Base-by-base conservation (phyloP, 2,113 vertebrate species). In the Plecotus auritus region DNA sequence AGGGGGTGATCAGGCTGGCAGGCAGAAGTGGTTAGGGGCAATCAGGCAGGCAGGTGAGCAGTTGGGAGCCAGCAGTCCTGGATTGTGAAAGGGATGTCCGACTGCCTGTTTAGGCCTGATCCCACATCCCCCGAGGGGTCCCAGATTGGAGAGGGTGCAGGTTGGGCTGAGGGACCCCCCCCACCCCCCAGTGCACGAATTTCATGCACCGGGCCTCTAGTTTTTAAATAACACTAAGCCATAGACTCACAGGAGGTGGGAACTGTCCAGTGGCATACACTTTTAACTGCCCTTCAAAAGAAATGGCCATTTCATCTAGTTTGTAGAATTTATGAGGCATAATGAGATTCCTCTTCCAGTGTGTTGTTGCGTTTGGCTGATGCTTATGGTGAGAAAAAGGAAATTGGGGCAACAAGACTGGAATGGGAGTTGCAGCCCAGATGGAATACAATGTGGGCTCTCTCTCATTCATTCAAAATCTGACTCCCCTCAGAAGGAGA, bases 401-500 rank as follows among this genome's bases (percentile, higher is more conserved):
- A 73, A 92, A 81, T 2, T 40, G 80, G 76, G 76, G 26, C 42
- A 40, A 76, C 9, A 51, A 77, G 73, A n/a, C 77, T 83, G 67
- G 77, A 64, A 45, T 76, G 85, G 69, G 35, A 61, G 86, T 11
- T 90, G 82, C 56, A 70, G 13, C 26, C 92, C 95, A 89, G 92
- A 95, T 86, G 90, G 95, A 85, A 30, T 17, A 28, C 66, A 91
- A 69, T 35, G 85, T 85, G 92, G 47, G 56, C 32, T 82, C 47
- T 35, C 72, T 78, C 81, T 85, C 85, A 81, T 51, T 90, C 85
- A 90, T 78, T 93, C 30, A 73, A 73, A 80, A 83, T 88, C 83
- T 76, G 82, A 86, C 76, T 95, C 49, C 10, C 47, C 66, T 85
- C 37, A 80, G 85, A 91, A 90, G 70, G 87, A 91, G 64, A 91